Percentiles rank a stretch among this genome's conserved stretches.
Evolutionary conservation across 2,888 invertebrate genomes (phyloP).

Genomic region (Hirtodrosophila alboralis): DNA sequence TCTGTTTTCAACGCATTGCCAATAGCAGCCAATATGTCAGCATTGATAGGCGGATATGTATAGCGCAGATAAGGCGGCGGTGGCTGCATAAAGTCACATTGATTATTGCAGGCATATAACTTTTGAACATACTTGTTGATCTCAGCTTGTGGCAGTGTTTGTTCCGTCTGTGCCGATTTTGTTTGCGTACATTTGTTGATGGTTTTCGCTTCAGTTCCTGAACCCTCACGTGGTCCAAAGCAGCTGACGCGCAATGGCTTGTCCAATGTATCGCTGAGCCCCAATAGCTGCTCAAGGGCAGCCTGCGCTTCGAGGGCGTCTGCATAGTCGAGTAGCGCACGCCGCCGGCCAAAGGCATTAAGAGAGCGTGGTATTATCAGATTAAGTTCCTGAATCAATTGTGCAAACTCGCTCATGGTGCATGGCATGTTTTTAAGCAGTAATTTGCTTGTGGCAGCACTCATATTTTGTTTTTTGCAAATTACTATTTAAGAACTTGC

Average conservation of each 20-base stretch:
- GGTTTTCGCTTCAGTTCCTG: neutral
- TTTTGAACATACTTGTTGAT: constrained; percentile 85
- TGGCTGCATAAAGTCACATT: constrained; percentile 89
- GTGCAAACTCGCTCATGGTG: constrained; percentile 58
- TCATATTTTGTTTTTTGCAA: constrained; percentile 22
- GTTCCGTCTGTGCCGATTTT: constrained; percentile 19
- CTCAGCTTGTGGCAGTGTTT: constrained; percentile 72
- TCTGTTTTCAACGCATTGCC: constrained; percentile 89
- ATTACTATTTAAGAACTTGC: constrained; percentile 22
- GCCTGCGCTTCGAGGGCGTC: constrained; percentile 45
- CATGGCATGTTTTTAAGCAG: constrained; percentile 77
- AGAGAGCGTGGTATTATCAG: constrained; percentile 57
- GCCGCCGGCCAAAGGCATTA: constrained; percentile 70
- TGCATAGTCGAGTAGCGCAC: constrained; percentile 65
- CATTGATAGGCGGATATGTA: constrained; percentile 91
- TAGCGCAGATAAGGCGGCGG: constrained; percentile 91
- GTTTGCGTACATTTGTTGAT: constrained; percentile 58
- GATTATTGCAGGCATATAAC: constrained; percentile 86
- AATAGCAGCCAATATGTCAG: constrained; percentile 90
- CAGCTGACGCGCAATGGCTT: constrained; percentile 57
- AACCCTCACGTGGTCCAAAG: constrained; percentile 40
- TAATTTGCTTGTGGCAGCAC: constrained; percentile 52
- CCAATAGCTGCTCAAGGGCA: constrained; percentile 59
- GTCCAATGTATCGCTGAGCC: constrained; percentile 46
- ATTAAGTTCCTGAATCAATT: constrained; percentile 54